phyloP scores from a whole-genome alignment of 2,797 vertebrate species.

The Clarias pachynema region DNA sequence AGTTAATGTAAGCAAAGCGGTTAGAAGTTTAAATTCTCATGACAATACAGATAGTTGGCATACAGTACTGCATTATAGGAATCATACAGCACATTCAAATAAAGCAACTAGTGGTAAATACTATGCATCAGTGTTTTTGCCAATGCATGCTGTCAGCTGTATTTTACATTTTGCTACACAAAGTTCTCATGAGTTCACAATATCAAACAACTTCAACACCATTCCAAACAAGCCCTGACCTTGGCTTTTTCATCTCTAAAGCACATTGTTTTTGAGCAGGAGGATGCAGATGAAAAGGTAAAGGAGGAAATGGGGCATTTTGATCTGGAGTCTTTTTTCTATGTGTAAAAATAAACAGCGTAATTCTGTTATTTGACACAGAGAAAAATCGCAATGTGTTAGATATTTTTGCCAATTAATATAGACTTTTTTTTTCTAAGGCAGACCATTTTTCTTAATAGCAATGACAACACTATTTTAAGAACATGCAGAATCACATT shows the following conservation, averaged over 20 bases:
- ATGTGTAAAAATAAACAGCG: slow-evolving; percentile 54
- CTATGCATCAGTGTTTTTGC: background rate
- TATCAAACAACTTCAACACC: slow-evolving; percentile 18
- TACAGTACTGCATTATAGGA: background rate
- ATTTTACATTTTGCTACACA: too few species aligned
- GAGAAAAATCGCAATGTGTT: background rate
- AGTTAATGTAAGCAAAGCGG: background rate
- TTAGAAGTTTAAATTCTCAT: background rate
- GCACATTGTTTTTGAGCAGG: slow-evolving; percentile 57
- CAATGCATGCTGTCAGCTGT: too few species aligned
- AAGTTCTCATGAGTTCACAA: background rate
- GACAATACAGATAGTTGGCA: background rate
- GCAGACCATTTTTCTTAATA: background rate
- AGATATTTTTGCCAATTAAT: background rate
- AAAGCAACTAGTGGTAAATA: background rate
- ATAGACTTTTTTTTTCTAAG: background rate
- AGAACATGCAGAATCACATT: slow-evolving; percentile 16
- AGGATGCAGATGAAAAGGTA: slow-evolving; percentile 73
- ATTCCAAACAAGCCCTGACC: slow-evolving; percentile 65
- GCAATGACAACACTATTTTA: background rate
- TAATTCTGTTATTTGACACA: slow-evolving; percentile 21
- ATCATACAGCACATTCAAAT: background rate
- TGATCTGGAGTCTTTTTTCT: slow-evolving; percentile 72
- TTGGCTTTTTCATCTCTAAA: slow-evolving; percentile 61
- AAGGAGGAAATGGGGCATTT: slow-evolving; percentile 70